Base-by-base conservation (phyloP, 2,113 vertebrate species). In the Origma solitaria region DNA sequence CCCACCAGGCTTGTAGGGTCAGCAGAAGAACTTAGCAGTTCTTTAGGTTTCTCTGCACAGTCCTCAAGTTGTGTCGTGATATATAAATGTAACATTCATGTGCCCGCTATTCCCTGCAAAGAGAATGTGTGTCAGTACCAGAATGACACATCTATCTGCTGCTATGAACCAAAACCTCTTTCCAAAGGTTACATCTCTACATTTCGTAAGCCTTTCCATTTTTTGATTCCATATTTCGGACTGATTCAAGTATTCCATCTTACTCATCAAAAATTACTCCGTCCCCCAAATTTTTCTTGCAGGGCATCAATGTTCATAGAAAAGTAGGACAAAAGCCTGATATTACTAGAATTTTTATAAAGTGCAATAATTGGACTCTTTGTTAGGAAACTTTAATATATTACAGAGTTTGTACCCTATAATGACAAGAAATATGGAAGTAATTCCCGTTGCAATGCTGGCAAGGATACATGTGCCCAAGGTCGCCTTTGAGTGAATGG, bases 341-440 rank as follows among this genome's bases (percentile, higher is more conserved):
- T 78, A 93, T 85, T 95, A 79, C 77, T 93, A 90, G 97, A 90
- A 92, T 96, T 97, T 97, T 95, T 94, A 91, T 97, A 94, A 97
- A 95, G 94, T 97, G 96, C 97, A 97, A 96, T 98, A 97, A 97
- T 96, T 97, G 97, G 94, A 96, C 95, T 95, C 92, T 94, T 96
- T 97, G 92, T 94, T 96, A 96, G 78, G 94, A 89, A 97, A 94
- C 90, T 98, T 97, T 97, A 97, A 76, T 97, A 97, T 91, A 89
- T 92, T 82, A 84, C 94, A 70, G 88, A 91, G 84, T 93, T 97
- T 98, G 88, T 96, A 95, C 72, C 95, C 93, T 96, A 60, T 82
- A 91, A 71, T 61, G 88, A 91, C 89, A 82, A 96, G 88, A 84
- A 92, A 92, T 83, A 42, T 15, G 49, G 86, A 79, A 89, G 60